Evolutionary conservation across 2,888 invertebrate species (phyloP), one percentile per base, ranked within the genome.

Genomic region (Drosophila neutralis): DNA sequence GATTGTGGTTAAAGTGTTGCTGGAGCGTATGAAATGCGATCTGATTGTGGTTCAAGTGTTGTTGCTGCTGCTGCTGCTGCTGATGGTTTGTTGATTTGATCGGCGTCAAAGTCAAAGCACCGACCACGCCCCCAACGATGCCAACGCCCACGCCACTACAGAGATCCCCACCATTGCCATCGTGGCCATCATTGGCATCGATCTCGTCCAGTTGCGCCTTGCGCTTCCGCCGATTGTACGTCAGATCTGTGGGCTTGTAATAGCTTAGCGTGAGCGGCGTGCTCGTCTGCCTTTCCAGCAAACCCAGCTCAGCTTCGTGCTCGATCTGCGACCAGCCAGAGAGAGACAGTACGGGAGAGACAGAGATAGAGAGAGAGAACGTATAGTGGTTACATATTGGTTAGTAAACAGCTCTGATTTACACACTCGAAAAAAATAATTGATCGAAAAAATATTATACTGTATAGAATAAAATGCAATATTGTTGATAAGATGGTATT

Each of bases 201-300:
- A 67, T 57, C 54, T 82, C 82, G 73, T 87, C 86, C 86, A 86
- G 62, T 24, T 78, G 83, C 58, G 89, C 82, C 60, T 78, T 78
- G 35, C 88, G 86, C 65, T 87, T 87, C 56, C 89, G 88, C 70
- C 81, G 76, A 73, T 87, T 87, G 51, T 79, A 87, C n/a, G 87
- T 87, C 68, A 87, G 82, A 72, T 87, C 87, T 59, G 91, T 89
- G 53, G 90, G 78, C 75, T 90, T 91, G 63, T 84, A 90, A 69
- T 87, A 91, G 62, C 89, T 90, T 36, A 90, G 68, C 33, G 91
- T 84, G 54, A 90, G 71, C 60, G 91, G 91, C 56, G 91, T 91
- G 64, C 90, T 83, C 73, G 86, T 82, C 77, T 78, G 77, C 13
- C 87, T 71, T 13, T 88, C 88, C 42, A 84, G 76, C 76, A 91